Conservation (phyloP, 1,140 invertebrate genomes). For the Apis mellifera region DNA sequence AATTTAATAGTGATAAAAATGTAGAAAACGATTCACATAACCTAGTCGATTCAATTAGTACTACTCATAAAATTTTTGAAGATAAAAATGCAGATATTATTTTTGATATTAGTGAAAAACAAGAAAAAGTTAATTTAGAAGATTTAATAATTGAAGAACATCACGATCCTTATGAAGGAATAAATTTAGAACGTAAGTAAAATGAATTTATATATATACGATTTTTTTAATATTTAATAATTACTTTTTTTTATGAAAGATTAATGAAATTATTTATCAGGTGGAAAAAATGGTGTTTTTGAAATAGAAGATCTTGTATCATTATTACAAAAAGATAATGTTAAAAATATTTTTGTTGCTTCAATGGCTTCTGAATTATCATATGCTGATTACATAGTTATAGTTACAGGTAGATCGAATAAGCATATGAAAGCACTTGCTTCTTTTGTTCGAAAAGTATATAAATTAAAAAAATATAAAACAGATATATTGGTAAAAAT, state of each 20-base stretch:
- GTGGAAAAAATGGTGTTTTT: constrained; percentile 90
- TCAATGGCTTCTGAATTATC: constrained; percentile 87
- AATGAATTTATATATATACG: constrained; percentile 47
- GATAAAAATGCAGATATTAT: constrained; percentile 85
- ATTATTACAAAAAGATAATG: constrained; percentile 89
- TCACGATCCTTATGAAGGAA: constrained; percentile 76
- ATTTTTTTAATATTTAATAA: not conserved
- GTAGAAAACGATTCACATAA: constrained; percentile 53
- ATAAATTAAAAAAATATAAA: constrained; percentile 87
- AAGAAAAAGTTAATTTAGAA: constrained; percentile 76
- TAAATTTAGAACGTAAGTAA: constrained; percentile 82
- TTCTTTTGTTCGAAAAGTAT: constrained; percentile 89
- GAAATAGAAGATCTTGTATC: constrained; percentile 93
- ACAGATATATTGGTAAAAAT: constrained; percentile 87
- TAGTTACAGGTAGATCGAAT: constrained; percentile 88
- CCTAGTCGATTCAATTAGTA: constrained; percentile 65
- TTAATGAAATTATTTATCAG: constrained; percentile 80
- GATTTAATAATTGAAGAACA: constrained; percentile 73
- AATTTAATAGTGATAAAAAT: constrained; percentile 9
- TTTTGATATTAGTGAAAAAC: constrained; percentile 86
- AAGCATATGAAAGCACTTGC: constrained; percentile 90
- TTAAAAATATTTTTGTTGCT: constrained; percentile 91
- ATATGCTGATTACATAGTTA: constrained; percentile 92
- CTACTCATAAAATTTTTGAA: constrained; percentile 83
- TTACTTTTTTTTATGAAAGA: constrained; percentile 4